These are phyloP conservation scores for Leptinotarsa lineolata DNA, from an alignment of 1,140 invertebrate species.

Conservation along the genomic window DNA sequence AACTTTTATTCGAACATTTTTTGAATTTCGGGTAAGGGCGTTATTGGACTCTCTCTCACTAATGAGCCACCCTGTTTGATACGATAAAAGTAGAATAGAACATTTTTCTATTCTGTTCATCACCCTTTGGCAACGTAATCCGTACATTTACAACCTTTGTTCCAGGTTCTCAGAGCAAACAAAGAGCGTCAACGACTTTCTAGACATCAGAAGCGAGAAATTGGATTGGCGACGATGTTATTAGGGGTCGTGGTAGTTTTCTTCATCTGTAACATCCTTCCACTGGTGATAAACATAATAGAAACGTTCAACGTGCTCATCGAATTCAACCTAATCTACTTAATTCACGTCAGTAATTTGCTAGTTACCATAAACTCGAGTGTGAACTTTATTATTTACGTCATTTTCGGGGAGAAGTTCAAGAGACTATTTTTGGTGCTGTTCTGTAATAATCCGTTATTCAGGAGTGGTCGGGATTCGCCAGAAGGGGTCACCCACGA, in stretches of 20 bases:
- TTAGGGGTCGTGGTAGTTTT: slow-evolving; percentile 93
- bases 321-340: slow-evolving; percentile 68
- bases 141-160: slow-evolving; percentile 26
- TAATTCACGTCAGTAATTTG: slow-evolving; percentile 88
- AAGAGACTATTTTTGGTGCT: slow-evolving; percentile 85
- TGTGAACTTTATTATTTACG: slow-evolving; percentile 96
- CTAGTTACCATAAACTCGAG: slow-evolving; percentile 95
- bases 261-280: slow-evolving; percentile 90
- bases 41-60: too few species aligned
- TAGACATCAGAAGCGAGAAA: slow-evolving; percentile 80
- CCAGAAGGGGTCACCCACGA: slow-evolving; percentile 75
- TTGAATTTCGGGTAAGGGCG: background rate
- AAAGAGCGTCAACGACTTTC: slow-evolving; percentile 79
- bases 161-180: slow-evolving; percentile 81
- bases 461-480: slow-evolving; percentile 66
- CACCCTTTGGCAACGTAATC: background rate
- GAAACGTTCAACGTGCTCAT: slow-evolving; percentile 68
- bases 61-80: too few species aligned
- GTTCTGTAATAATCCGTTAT: slow-evolving; percentile 73
- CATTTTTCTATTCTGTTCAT: background rate
- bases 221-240: slow-evolving; percentile 90
- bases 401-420: slow-evolving; percentile 96
- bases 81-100: too few species aligned
- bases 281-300: slow-evolving; percentile 85
- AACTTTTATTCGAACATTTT: background rate